phyloP scores from a whole-genome alignment of 2,888 invertebrate species.

The Myopa tessellatipennis region DNA sequence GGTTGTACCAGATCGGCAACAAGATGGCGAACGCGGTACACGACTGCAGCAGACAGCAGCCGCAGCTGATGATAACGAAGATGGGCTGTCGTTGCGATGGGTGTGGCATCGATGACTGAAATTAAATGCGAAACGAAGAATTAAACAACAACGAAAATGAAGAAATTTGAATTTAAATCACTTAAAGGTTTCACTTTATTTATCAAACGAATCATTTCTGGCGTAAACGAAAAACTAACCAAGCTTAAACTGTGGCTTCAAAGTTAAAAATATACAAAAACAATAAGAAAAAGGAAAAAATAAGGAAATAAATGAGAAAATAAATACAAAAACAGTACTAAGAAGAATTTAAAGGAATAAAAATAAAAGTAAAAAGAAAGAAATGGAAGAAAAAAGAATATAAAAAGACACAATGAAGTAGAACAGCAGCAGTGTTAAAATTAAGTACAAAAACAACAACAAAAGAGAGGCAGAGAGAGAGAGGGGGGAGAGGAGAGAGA shows the following conservation, averaged over 20 bases:
- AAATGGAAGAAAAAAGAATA: not conserved
- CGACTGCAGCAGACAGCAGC: slow-evolving; percentile 67
- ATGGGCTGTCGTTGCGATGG: slow-evolving; percentile 59
- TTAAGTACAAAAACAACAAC: not conserved
- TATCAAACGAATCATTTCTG: no score
- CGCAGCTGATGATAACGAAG: slow-evolving; percentile 67
- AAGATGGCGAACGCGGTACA: slow-evolving; percentile 66
- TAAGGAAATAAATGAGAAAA: not conserved
- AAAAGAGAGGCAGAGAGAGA: no score
- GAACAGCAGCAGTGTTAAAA: not conserved
- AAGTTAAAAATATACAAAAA: no score
- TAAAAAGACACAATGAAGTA: not conserved
- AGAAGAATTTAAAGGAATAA: not conserved
- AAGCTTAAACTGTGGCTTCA: no score
- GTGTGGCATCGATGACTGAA: slow-evolving; percentile 54
- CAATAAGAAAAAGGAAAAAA: not conserved
- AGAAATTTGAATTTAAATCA: no score
- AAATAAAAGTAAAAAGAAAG: not conserved
- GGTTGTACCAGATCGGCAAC: slow-evolving; percentile 67
- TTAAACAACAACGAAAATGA: not conserved
- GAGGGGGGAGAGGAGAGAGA: not conserved
- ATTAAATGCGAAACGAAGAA: not conserved
- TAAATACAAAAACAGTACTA: not conserved
- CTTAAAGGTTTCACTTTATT: no score
- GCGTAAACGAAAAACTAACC: no score